These are phyloP conservation scores for Acrocephalus scirpaceus DNA, from an alignment of 2,797 vertebrate species.

Conservation along the genomic window DNA sequence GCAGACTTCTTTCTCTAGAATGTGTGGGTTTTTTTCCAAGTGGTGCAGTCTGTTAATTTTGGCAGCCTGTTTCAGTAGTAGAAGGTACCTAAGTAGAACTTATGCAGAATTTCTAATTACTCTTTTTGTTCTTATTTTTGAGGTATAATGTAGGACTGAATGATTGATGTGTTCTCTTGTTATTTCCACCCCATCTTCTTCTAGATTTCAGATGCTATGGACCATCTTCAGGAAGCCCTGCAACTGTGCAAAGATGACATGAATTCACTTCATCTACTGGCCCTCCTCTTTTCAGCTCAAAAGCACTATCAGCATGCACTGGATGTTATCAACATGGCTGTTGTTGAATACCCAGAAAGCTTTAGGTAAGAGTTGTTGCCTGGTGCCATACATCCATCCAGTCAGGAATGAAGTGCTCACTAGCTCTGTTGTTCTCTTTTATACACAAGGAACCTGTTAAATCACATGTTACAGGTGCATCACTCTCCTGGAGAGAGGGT, in stretches of 20 bases:
- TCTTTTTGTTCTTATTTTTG: neutral
- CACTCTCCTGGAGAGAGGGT: neutral
- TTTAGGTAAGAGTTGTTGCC: conserved; percentile 85
- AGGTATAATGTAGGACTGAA: neutral
- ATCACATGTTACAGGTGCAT: neutral
- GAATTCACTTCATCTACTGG: conserved; percentile 91
- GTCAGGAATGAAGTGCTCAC: neutral
- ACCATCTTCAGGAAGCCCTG: conserved; percentile 87
- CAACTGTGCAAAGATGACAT: conserved; percentile 85
- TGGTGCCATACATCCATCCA: neutral
- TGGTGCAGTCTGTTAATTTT: neutral
- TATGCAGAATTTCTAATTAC: neutral
- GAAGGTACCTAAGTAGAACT: neutral
- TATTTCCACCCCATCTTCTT: neutral
- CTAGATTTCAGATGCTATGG: conserved; percentile 91
- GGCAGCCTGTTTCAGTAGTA: neutral
- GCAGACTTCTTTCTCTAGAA: neutral
- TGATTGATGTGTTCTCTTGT: neutral
- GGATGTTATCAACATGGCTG: conserved; percentile 88
- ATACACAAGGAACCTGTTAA: neutral
- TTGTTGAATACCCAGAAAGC: conserved; percentile 90
- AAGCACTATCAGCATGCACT: conserved; percentile 91
- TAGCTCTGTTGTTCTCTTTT: neutral
- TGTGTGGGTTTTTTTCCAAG: neutral
- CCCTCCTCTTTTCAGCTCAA: conserved; percentile 93